Percentiles rank a stretch among this genome's conserved stretches.
Evolutionary conservation across 2,113 vertebrate species (phyloP).

Genomic region (Panthera tigris): DNA sequence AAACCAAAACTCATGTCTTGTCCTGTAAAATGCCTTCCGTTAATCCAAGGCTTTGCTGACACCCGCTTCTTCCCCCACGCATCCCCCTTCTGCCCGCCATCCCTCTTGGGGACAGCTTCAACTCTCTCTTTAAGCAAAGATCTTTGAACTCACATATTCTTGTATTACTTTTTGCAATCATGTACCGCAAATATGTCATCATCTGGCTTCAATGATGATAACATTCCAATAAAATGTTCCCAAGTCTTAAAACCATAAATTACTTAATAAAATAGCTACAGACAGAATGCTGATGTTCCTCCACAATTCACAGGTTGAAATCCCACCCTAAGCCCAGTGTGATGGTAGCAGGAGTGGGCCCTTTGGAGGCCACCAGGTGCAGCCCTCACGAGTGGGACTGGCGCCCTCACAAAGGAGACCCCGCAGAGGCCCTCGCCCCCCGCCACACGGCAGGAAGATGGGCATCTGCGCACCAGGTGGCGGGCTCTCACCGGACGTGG

Average conservation of each 20-base stretch:
- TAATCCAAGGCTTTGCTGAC: rapidly evolving
- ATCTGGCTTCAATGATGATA: neutral
- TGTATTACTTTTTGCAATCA: neutral
- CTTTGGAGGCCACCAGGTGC: neutral
- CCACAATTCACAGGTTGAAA: neutral
- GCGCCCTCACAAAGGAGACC: neutral
- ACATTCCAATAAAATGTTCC: neutral
- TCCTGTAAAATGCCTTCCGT: neutral
- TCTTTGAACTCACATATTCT: neutral
- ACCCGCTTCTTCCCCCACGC: rapidly evolving
- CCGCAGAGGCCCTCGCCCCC: neutral
- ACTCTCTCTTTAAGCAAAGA: neutral
- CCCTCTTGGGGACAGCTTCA: rapidly evolving
- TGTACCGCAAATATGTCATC: neutral
- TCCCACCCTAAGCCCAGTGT: neutral
- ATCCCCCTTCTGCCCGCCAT: rapidly evolving
- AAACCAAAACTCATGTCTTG: neutral
- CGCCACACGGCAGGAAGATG: neutral
- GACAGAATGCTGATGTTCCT: neutral
- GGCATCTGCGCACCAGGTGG: rapidly evolving
- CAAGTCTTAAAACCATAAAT: neutral
- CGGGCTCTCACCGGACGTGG: neutral
- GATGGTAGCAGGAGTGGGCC: neutral
- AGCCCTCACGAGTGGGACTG: too few species aligned
- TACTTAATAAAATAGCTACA: neutral